Evolutionary conservation across 2,797 vertebrate species (phyloP).

Genomic region (Uromys caudimaculatus): DNA sequence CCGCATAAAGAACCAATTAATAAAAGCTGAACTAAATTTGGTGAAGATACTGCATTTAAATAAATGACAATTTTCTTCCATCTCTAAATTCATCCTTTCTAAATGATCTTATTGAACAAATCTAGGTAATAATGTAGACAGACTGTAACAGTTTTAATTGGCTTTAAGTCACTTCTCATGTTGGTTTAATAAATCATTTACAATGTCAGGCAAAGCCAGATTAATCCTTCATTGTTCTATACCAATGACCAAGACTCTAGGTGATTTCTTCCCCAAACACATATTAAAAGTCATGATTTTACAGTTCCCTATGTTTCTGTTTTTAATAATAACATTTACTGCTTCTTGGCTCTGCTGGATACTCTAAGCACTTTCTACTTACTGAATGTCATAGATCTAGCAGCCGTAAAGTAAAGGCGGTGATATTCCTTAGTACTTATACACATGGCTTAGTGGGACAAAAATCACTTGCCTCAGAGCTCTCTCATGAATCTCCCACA

Average conservation of each 20-base stretch:
- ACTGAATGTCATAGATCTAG: neutral
- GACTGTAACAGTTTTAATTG: neutral
- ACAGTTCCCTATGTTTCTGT: neutral
- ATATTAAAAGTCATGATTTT: neutral
- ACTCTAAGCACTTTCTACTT: neutral
- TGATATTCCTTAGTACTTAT: neutral
- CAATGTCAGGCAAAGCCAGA: neutral
- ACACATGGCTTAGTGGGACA: neutral
- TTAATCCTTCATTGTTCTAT: neutral
- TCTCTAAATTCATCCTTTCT: slow-evolving; percentile 4
- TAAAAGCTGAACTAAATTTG: slow-evolving; percentile 35
- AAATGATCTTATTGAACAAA: neutral
- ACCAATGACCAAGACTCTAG: neutral
- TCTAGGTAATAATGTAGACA: neutral
- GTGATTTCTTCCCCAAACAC: neutral
- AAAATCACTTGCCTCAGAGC: neutral
- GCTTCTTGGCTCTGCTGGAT: neutral
- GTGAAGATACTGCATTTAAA: neutral
- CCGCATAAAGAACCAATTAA: slow-evolving; percentile 44
- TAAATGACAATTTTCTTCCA: neutral
- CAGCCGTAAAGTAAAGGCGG: neutral
- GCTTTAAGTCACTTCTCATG: slow-evolving; percentile 34
- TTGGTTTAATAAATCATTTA: slow-evolving; percentile 39
- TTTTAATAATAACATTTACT: neutral
- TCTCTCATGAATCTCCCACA: neutral